A percentile compares a stretch with the other conserved stretches of the same genome.
phyloP scores from a whole-genome alignment of 2,888 invertebrate species.

The Conchocele bisecta region DNA sequence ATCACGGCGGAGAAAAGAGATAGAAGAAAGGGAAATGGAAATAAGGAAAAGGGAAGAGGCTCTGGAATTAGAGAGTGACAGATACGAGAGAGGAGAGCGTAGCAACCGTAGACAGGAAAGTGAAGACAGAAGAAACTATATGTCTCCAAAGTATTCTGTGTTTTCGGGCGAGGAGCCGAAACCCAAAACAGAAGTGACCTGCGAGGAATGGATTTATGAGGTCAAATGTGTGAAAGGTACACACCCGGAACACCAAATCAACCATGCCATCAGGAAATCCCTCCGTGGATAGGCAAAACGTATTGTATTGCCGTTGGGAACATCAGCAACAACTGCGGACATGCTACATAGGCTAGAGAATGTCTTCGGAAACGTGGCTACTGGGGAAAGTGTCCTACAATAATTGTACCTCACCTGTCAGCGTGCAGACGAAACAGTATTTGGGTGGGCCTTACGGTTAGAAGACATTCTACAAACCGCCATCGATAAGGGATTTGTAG shows the following conservation, averaged over 20 bases:
- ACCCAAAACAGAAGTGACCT: background rate
- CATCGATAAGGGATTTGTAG: background rate
- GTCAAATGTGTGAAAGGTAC: background rate
- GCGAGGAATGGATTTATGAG: background rate
- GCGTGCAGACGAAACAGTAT: background rate
- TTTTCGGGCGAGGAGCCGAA: background rate
- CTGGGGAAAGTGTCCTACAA: background rate
- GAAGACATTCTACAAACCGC: background rate
- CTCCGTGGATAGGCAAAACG: background rate
- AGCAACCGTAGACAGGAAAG: too few species aligned
- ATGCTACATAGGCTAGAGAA: background rate
- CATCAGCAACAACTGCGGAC: background rate
- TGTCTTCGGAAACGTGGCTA: conserved; percentile 1
- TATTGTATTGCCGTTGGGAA: background rate
- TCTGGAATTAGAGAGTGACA: too few species aligned
- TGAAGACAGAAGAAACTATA: too few species aligned
- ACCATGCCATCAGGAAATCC: background rate
- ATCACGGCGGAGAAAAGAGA: too few species aligned
- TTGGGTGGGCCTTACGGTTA: background rate
- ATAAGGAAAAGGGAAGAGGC: too few species aligned
- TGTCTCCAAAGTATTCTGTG: background rate
- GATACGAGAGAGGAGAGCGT: too few species aligned
- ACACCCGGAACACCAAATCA: background rate
- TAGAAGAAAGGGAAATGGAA: too few species aligned
- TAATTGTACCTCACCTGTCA: background rate